A percentile compares a stretch with the other conserved stretches of the same genome.
Evolutionary conservation across 2,113 vertebrate genomes (phyloP).

Genomic region (Ammodytes dubius): DNA sequence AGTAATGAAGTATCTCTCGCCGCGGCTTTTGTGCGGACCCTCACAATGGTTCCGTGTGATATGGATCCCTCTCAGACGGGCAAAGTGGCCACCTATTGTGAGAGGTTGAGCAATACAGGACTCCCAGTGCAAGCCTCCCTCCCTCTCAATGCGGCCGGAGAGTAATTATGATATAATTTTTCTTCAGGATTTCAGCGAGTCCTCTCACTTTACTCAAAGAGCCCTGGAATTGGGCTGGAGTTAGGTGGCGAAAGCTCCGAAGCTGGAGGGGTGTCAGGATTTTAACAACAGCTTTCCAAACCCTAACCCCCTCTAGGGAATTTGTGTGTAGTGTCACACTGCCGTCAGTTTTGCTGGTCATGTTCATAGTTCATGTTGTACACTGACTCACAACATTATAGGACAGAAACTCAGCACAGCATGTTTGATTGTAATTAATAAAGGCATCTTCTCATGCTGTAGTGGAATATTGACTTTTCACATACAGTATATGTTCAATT

Average conservation of each 20-base stretch:
- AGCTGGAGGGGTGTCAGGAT: constrained; percentile 42
- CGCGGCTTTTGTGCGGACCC: constrained; percentile 49
- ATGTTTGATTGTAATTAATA: neutral
- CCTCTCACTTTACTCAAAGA: constrained; percentile 78
- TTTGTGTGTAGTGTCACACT: neutral
- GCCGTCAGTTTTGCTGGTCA: neutral
- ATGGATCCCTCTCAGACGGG: constrained; percentile 69
- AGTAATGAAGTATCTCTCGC: constrained; percentile 66
- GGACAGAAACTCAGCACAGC: neutral
- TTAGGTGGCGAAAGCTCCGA: constrained; percentile 31
- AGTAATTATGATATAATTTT: constrained; percentile 79
- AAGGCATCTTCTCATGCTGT: neutral
- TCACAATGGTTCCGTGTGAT: constrained; percentile 71
- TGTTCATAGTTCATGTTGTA: neutral
- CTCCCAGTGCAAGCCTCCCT: constrained; percentile 29
- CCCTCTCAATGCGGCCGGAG: constrained; percentile 30
- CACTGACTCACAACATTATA: neutral
- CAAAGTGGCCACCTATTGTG: constrained; percentile 73
- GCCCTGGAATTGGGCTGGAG: constrained; percentile 41
- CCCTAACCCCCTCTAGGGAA: neutral
- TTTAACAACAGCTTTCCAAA: constrained; percentile 25
- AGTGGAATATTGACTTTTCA: too few species aligned
- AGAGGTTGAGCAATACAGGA: constrained; percentile 32
- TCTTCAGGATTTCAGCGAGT: constrained; percentile 67
- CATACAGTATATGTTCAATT: too few species aligned